Base-by-base conservation (phyloP, 1,140 invertebrate species). In the Steinernema khuongi region DNA sequence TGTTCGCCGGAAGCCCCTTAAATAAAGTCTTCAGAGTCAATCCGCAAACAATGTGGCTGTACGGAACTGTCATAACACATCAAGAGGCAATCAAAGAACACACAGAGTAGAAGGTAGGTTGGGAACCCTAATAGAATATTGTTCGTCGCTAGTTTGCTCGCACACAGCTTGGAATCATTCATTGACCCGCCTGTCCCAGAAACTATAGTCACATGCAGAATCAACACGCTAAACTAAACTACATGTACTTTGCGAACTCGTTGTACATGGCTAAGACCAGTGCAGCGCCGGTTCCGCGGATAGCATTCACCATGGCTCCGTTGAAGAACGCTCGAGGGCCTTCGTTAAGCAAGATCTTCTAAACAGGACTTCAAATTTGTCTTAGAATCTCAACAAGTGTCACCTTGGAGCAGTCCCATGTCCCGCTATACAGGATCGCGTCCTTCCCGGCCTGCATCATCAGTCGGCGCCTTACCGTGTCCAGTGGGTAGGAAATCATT, bases 361-460 rank as follows among this genome's bases (percentile, higher is more conserved):
- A 85, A 91, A 92, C 93, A 88, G 91, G 0, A 2, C 30, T 18
- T 14, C 14, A 31, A 43, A 28, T 22, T 22, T 43, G 7, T 72
- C 28, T 43, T 66, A 69, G 22, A 71, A 28, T 50, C 4, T 41
- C 0, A 50, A 31, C 26, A 41, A 41, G 30, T n/a, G 60, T 31
- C 69, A 85, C 83, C 76, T 75, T 72, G 29, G 85, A 81, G 79
- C 88, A 89, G 74, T 88, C 87, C 31, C 86, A 80, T 50, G 88
- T 86, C 70, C 87, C 86, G 77, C 86, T 88, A 83, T 89, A 89
- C 74, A 87, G 86, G 44, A 86, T 83, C 18, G 79, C 81, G 70
- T 86, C 84, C 74, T 87, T 85, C n/a, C 89, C 89, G 44, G 87
- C 87, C 31, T 88, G 88, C 88, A 89, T 89, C 88, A 86, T 86